Percentiles rank a stretch among this genome's conserved stretches.
Conservation (phyloP, 2,113 vertebrate genomes). For the Martes martes region DNA sequence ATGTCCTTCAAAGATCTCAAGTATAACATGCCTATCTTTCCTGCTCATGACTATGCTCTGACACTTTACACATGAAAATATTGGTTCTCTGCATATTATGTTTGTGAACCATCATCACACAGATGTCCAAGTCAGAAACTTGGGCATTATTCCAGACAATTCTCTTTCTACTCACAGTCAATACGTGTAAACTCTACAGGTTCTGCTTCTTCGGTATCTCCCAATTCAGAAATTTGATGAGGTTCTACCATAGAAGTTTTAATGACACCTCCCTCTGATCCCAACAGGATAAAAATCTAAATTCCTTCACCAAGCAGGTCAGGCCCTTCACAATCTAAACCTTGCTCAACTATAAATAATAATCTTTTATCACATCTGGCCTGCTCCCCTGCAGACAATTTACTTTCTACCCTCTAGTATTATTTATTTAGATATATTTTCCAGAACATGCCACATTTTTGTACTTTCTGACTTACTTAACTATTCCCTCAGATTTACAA, state of each 20-base stretch:
- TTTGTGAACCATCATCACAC: not conserved
- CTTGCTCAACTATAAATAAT: not conserved
- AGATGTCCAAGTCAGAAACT: not conserved
- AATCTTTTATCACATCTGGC: not conserved
- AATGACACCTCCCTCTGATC: not conserved
- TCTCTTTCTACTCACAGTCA: not conserved
- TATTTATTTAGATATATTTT: not conserved
- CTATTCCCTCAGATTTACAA: not conserved
- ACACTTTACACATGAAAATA: not conserved
- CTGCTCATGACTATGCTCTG: not conserved
- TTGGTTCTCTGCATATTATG: not conserved
- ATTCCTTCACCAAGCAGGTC: not conserved
- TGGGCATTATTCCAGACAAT: not conserved
- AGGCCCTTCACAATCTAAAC: not conserved
- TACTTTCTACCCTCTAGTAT: not conserved
- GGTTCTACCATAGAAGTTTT: not conserved
- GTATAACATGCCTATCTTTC: not conserved
- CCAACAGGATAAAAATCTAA: not conserved
- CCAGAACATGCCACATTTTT: not conserved
- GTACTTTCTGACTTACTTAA: not conserved
- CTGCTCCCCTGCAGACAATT: not conserved
- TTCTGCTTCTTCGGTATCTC: not conserved
- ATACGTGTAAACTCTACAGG: too few relatives aligned
- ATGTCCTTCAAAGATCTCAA: not conserved
- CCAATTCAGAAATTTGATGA: not conserved